phyloP scores from a whole-genome alignment of 2,113 vertebrate genomes.

The Rutilus rutilus region DNA sequence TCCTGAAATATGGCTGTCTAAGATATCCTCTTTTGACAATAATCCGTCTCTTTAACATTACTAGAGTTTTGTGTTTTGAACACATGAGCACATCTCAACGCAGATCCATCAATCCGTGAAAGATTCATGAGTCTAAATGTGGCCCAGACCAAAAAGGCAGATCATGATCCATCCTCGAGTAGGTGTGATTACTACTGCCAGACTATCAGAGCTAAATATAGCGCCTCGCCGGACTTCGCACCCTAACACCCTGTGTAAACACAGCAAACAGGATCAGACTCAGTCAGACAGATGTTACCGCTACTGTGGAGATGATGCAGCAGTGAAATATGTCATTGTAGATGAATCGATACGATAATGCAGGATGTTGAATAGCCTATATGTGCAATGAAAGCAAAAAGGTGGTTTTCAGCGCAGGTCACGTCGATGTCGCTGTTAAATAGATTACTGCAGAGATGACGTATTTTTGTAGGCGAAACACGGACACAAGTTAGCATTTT shows the following conservation, averaged over 20 bases:
- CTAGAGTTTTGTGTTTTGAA: not conserved
- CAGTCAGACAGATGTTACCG: constrained; percentile 23
- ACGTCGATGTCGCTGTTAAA: not conserved
- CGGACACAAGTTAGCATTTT: too few species aligned
- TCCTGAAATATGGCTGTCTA: not conserved
- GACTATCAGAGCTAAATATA: constrained; percentile 51
- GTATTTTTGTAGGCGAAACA: too few species aligned
- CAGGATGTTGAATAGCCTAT: not conserved
- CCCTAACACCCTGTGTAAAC: constrained; percentile 19
- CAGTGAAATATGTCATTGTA: constrained; percentile 19
- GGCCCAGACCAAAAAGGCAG: constrained; percentile 14
- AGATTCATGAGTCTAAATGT: constrained; percentile 39
- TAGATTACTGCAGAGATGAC: too few species aligned
- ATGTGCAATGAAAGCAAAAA: constrained; percentile 14
- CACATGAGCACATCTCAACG: not conserved
- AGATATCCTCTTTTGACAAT: not conserved
- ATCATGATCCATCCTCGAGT: constrained; percentile 36
- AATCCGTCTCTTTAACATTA: not conserved
- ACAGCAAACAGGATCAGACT: not conserved
- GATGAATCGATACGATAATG: constrained; percentile 35
- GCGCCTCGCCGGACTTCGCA: constrained; percentile 34
- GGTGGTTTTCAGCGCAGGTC: not conserved
- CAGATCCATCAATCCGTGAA: constrained; percentile 21
- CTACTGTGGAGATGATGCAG: not conserved
- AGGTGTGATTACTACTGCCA: constrained; percentile 39